phyloP scores from a whole-genome alignment of 2,888 invertebrate species.

The Rotaria magnacalcarata region DNA sequence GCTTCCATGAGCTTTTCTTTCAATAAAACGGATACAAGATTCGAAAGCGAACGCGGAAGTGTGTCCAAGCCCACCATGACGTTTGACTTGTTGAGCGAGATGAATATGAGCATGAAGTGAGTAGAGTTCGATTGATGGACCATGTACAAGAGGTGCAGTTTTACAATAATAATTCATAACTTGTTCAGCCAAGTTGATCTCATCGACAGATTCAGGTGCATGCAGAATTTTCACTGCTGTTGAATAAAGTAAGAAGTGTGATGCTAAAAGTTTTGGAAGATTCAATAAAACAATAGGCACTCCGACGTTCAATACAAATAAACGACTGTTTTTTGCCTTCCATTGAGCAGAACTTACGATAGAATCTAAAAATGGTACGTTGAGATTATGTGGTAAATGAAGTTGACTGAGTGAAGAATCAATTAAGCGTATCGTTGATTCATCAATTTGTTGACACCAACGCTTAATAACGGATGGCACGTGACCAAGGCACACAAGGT shows the following conservation, averaged over 20 bases:
- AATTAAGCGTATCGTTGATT: background rate
- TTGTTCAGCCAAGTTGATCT: background rate
- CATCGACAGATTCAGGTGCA: background rate
- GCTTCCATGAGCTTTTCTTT: background rate
- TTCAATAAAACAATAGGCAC: background rate
- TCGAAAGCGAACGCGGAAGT: background rate
- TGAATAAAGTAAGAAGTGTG: background rate
- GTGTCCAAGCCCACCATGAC: background rate
- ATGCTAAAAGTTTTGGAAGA: background rate
- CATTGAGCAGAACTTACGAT: background rate
- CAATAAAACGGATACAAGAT: conserved; percentile 11
- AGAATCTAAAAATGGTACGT: background rate
- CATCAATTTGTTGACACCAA: background rate
- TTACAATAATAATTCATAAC: background rate
- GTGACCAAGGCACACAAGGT: background rate
- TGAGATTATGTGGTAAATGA: background rate
- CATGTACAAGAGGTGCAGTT: background rate
- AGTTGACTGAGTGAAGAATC: background rate
- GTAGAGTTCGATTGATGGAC: background rate
- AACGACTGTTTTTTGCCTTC: background rate
- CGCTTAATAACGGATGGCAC: background rate
- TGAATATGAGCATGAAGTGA: conserved; percentile 8
- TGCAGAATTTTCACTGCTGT: background rate
- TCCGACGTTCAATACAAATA: background rate
- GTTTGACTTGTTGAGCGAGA: background rate